These are phyloP conservation scores for Stratiomys singularior DNA, from an alignment of 2,888 invertebrate species.

Conservation along the genomic window DNA sequence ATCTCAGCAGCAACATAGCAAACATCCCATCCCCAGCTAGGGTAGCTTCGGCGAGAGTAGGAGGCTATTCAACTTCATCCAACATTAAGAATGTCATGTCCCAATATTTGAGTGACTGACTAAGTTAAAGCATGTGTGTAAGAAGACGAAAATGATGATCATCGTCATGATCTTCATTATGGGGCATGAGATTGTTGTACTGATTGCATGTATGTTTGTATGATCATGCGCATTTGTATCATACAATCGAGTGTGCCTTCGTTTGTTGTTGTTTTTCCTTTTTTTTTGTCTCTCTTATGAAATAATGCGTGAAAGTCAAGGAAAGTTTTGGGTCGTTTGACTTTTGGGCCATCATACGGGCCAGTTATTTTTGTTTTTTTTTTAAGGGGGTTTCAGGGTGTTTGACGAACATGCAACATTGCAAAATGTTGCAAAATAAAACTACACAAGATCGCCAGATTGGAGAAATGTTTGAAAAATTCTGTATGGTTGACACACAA, in stretches of 20 bases:
- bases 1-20: not conserved
- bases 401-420: too few relatives aligned
- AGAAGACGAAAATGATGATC: too few relatives aligned
- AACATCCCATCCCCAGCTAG: not conserved
- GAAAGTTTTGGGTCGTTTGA: slow-evolving; percentile 3
- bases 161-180: not conserved
- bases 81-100: slow-evolving; percentile 5
- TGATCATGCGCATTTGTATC: not conserved
- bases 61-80: slow-evolving; percentile 27
- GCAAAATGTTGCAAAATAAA: too few relatives aligned
- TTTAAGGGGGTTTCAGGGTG: too few relatives aligned
- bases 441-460: not conserved
- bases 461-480: not conserved
- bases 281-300: too few relatives aligned
- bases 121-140: too few relatives aligned
- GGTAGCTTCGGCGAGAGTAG: not conserved
- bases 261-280: too few relatives aligned
- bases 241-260: too few relatives aligned
- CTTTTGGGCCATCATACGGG: too few relatives aligned
- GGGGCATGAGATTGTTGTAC: not conserved
- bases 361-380: too few relatives aligned
- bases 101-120: not conserved
- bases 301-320: slow-evolving; percentile 36
- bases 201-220: not conserved
- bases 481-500: too few relatives aligned